These are phyloP conservation scores for Unio delphinus DNA, from an alignment of 2,888 invertebrate species.

Conservation along the genomic window DNA sequence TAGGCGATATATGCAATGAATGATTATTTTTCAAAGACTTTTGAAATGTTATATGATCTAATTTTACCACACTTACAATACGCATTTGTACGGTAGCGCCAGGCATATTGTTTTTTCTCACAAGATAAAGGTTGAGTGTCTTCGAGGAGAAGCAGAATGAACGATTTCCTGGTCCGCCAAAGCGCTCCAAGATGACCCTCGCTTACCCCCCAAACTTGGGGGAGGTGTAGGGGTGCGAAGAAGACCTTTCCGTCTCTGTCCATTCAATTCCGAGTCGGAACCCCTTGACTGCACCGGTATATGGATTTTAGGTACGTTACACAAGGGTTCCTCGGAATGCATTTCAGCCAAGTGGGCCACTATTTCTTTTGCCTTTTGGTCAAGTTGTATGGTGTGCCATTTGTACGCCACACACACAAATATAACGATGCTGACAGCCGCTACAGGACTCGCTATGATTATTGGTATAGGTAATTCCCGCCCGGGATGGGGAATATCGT, in stretches of 20 bases:
- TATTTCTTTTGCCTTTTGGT: conserved; percentile 54
- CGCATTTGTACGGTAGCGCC: no score
- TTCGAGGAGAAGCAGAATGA: conserved; percentile 47
- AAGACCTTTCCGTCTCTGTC: conserved; percentile 16
- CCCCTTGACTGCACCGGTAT: conserved; percentile 8
- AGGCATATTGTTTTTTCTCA: conserved; percentile 8
- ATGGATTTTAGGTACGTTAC: conserved; percentile 5
- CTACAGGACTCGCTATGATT: conserved; percentile 58
- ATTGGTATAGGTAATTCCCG: conserved; percentile 52
- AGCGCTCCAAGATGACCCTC: conserved; percentile 43
- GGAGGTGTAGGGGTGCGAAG: conserved; percentile 24
- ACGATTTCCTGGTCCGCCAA: conserved; percentile 58
- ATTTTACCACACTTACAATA: no score
- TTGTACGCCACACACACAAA: conserved; percentile 60
- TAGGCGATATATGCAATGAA: no score
- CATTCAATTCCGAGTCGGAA: conserved; percentile 20
- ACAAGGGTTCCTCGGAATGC: conserved; percentile 19
- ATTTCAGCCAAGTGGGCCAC: conserved; percentile 52
- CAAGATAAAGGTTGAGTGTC: conserved; percentile 60
- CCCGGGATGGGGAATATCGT: conserved; percentile 7
- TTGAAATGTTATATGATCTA: no score
- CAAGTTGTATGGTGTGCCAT: conserved; percentile 57
- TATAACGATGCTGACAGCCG: conserved; percentile 56
- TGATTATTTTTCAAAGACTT: no score
- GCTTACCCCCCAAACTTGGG: conserved; percentile 22